A percentile compares a stretch with the other conserved stretches of the same genome.
Conservation (phyloP, 2,888 invertebrate genomes). For the Eupithecia inturbata region DNA sequence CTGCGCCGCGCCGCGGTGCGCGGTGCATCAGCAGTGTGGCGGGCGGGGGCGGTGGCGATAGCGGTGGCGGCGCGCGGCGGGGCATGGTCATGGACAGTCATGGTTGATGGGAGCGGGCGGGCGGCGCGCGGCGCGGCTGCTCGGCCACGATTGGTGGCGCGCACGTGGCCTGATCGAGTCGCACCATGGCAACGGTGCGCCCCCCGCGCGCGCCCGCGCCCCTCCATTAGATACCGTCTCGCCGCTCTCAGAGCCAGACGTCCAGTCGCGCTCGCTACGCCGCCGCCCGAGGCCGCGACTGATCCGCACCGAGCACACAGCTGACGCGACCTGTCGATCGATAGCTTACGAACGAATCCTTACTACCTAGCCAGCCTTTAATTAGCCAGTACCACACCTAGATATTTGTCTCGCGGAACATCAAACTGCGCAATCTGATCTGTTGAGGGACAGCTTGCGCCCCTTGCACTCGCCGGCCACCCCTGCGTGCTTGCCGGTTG, state of each 20-base stretch:
- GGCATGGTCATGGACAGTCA: too few relatives aligned
- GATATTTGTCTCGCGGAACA: background rate
- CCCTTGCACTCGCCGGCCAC: background rate
- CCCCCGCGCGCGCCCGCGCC: slow-evolving; percentile 11
- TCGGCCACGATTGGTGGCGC: slow-evolving; percentile 84
- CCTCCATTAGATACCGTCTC: slow-evolving; percentile 42
- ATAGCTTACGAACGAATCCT: slow-evolving; percentile 36
- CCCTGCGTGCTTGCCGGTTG: background rate
- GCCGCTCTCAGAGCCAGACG: slow-evolving; percentile 50
- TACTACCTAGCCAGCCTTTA: background rate
- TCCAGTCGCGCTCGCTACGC: slow-evolving; percentile 15
- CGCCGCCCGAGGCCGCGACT: slow-evolving; percentile 17
- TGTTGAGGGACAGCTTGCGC: background rate
- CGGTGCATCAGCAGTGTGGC: too few relatives aligned
- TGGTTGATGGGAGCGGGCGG: background rate
- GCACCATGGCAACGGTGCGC: slow-evolving; percentile 85
- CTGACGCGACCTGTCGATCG: slow-evolving; percentile 60
- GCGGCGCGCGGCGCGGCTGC: slow-evolving; percentile 23
- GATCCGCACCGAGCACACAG: slow-evolving; percentile 11
- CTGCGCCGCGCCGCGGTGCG: too few relatives aligned
- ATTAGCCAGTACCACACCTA: too few relatives aligned
- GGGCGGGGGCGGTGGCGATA: background rate
- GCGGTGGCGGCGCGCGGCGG: too few relatives aligned
- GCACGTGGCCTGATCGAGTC: slow-evolving; percentile 89
- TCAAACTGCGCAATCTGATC: background rate